Evolutionary conservation across 1,140 invertebrate species (phyloP), one percentile per base, ranked within the genome.

Genomic region (Bombus polaris): DNA sequence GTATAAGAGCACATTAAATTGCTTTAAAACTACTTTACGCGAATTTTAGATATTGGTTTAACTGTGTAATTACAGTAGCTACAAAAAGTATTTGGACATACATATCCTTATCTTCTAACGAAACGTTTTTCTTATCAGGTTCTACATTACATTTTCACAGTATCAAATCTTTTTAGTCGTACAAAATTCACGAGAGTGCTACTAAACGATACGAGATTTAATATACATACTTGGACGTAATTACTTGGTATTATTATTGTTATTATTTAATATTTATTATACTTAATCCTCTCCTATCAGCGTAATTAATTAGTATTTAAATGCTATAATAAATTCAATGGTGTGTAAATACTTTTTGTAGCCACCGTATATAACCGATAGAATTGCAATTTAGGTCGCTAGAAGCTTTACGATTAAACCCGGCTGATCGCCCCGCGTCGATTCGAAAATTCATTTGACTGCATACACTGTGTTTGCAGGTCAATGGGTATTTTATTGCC

Each of bases 401-500:
- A 25, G 9, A 25, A 68, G 66, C 22, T 79, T 44, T 44, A 44
- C 8, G 18, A 39, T 44, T 37, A 37, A 42, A 77, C 3, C 28
- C 13, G 57, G 37, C 9, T 13, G 22, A 53, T 53, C 18, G 18
- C 5, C 47, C 6, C 47, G 47, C 47, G 47, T 53, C 6, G 6
- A 44, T 65, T 39, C 37, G n/a, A 37, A 73, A 59, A 47, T 44
- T 70, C 22, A 39, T 76, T 44, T 10, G 28, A 59, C 18, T 4
- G 18, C 35, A 22, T 42, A 28, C 35, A 13, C 39, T 85, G 57
- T 86, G 1, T 83, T 87, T 89, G 10, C 94, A 97, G 97, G 95
- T 97, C 97, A 87, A 97, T 97, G 97, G 97, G 97, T 75, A 97
- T 97, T 90, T 94, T 97, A 74, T 94, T 97, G 88, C 97, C 97